Evolutionary conservation across 2,113 vertebrate genomes (phyloP).

Genomic region (Bettongia penicillata): DNA sequence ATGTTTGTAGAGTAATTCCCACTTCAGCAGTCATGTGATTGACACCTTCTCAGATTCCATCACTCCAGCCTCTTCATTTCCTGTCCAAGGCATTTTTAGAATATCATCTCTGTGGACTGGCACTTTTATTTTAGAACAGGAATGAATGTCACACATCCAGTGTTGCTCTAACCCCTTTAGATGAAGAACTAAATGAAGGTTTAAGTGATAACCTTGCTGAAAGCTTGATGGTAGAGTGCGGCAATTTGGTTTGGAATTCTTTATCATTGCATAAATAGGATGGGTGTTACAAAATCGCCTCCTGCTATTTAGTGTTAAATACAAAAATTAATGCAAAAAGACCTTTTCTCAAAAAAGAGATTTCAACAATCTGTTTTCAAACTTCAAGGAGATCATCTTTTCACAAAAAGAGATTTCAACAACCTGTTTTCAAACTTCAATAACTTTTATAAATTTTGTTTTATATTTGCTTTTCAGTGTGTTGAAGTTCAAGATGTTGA

Average conservation of each 20-base stretch:
- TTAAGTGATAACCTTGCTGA: not conserved
- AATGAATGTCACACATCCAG: not conserved
- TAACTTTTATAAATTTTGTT: not conserved
- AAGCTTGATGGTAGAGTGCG: not conserved
- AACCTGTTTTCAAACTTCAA: not conserved
- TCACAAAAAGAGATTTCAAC: not conserved
- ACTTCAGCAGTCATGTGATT: not conserved
- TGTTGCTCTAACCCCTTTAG: not conserved
- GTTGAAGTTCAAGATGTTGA: not conserved
- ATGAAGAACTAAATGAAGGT: not conserved
- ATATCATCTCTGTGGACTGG: not conserved
- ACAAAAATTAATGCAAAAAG: not conserved
- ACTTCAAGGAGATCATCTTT: not conserved
- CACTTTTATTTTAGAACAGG: not conserved
- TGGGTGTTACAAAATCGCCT: not conserved
- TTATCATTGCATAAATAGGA: not conserved
- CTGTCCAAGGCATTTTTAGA: not conserved
- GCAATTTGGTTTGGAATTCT: conserved; percentile 18
- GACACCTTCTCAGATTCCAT: not conserved
- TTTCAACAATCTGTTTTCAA: not conserved
- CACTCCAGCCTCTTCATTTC: not conserved
- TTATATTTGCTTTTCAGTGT: not conserved
- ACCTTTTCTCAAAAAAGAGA: not conserved
- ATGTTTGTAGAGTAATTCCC: not conserved
- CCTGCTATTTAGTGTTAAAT: not conserved